These are phyloP conservation scores for Drosophila melanosoma DNA, from an alignment of 2,888 invertebrate species.

Conservation along the genomic window DNA sequence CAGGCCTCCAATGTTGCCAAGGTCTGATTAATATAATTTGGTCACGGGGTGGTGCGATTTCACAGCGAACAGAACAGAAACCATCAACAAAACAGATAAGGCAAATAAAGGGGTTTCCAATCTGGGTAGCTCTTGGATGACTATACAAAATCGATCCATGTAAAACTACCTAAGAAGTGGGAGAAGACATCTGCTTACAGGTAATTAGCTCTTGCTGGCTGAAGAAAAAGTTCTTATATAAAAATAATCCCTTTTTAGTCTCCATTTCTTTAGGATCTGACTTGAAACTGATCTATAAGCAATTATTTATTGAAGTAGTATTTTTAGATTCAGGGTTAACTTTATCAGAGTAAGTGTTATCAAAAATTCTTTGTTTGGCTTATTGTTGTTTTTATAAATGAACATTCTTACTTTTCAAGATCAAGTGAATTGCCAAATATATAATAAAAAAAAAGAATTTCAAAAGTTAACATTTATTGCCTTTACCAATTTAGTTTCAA, in stretches of 20 bases:
- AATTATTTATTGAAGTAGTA: background rate
- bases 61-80: constrained; percentile 9
- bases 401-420: background rate
- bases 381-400: background rate
- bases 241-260: background rate
- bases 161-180: background rate
- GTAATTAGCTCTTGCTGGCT: background rate
- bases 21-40: constrained; percentile 64
- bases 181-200: background rate
- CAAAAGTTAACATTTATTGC: background rate
- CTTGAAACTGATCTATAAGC: background rate
- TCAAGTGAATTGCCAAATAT: background rate
- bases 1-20: constrained; percentile 58
- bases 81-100: constrained; percentile 26
- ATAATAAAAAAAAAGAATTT: background rate
- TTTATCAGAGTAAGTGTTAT: background rate
- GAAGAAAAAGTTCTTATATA: background rate
- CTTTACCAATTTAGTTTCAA: background rate
- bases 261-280: background rate
- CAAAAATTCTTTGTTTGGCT: background rate
- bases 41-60: constrained; percentile 41
- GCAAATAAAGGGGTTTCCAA: constrained; percentile 16
- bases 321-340: background rate
- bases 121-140: constrained; percentile 12
- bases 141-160: background rate